phyloP scores from a whole-genome alignment of 2,888 invertebrate genomes.

The Sminthurinus aureus region DNA sequence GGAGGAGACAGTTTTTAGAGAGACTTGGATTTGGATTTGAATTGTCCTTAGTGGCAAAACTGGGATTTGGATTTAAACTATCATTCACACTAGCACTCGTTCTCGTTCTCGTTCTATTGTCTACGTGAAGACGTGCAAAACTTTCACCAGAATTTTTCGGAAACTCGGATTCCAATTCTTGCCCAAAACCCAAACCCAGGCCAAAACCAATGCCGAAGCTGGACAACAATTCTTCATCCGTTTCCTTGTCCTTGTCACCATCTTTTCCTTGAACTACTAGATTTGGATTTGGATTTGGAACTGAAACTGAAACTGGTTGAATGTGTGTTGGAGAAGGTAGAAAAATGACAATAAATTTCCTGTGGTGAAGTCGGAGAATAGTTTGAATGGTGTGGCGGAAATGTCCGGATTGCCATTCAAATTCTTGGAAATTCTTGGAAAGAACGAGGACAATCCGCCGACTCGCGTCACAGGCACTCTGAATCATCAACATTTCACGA shows the following conservation, averaged over 20 bases:
- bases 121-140: too few relatives aligned
- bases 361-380: conserved; percentile 72
- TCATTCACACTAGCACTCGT: neutral
- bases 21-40: neutral
- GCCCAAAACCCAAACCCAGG: too few relatives aligned
- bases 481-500: conserved; percentile 64
- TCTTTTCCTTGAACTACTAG: too few relatives aligned
- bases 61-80: neutral
- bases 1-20: conserved; percentile 43
- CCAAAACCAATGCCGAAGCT: too few relatives aligned
- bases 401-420: conserved; percentile 89
- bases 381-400: conserved; percentile 68
- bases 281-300: neutral
- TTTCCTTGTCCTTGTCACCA: too few relatives aligned
- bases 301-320: conserved; percentile 8
- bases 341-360: conserved; percentile 68
- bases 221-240: too few relatives aligned
- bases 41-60: neutral
- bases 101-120: too few relatives aligned
- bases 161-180: too few relatives aligned
- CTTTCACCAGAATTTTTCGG: too few relatives aligned
- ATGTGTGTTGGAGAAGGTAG: conserved; percentile 61
- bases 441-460: conserved; percentile 83
- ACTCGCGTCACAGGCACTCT: conserved; percentile 64
- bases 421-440: conserved; percentile 77